Conservation (phyloP, 1,140 invertebrate genomes). For the Lordiphosa mommai region DNA sequence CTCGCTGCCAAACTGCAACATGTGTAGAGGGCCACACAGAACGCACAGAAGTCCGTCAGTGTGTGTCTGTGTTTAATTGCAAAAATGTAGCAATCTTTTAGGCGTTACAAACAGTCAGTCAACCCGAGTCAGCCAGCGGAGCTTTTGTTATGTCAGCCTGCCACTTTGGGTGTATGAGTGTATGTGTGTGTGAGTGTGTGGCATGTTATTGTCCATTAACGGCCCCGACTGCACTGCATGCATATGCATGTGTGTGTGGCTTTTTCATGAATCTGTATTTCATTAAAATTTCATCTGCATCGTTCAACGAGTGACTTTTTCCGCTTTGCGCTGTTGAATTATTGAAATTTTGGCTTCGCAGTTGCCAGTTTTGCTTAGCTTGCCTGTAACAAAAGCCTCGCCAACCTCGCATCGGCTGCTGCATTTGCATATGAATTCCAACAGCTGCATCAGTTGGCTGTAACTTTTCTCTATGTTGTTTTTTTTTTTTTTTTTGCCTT, state of each 20-base stretch:
- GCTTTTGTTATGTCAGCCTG: slow-evolving; percentile 65
- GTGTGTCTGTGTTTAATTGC: slow-evolving; percentile 62
- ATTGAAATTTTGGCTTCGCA: slow-evolving; percentile 73
- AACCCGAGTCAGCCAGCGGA: slow-evolving; percentile 24
- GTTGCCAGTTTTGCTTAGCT: slow-evolving; percentile 57
- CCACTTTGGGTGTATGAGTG: neutral
- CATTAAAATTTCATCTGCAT: slow-evolving; percentile 78
- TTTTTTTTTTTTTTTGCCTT: neutral
- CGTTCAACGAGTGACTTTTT: slow-evolving; percentile 78
- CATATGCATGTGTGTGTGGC: slow-evolving; percentile 34
- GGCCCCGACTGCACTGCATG: slow-evolving; percentile 44
- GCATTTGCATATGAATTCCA: slow-evolving; percentile 74
- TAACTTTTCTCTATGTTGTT: slow-evolving; percentile 25
- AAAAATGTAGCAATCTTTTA: slow-evolving; percentile 76
- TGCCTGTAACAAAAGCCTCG: slow-evolving; percentile 38
- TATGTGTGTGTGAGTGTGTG: slow-evolving; percentile 19
- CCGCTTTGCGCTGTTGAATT: slow-evolving; percentile 77
- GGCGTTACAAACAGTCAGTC: slow-evolving; percentile 46
- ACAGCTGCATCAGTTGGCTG: slow-evolving; percentile 43
- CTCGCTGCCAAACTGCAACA: slow-evolving; percentile 57
- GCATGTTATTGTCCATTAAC: slow-evolving; percentile 67
- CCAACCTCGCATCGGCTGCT: slow-evolving; percentile 16
- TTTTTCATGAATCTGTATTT: slow-evolving; percentile 74
- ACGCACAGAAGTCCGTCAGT: slow-evolving; percentile 19
- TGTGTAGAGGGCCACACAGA: slow-evolving; percentile 36